Evolutionary conservation across 2,797 vertebrate genomes (phyloP).

Genomic region (Characodon lateralis): DNA sequence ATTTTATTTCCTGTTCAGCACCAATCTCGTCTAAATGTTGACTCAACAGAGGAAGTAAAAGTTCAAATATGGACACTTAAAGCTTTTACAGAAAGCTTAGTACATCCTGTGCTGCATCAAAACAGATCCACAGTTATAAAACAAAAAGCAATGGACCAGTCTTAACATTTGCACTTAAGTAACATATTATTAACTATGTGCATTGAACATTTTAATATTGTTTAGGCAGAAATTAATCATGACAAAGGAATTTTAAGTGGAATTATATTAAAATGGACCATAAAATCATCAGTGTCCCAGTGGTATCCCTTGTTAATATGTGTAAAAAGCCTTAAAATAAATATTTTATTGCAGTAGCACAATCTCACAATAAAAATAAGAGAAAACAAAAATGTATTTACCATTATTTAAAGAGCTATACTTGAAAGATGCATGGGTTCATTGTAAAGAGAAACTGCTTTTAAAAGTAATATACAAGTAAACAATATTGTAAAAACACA

Average conservation of each 20-base stretch:
- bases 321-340: not conserved
- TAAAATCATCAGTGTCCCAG: not conserved
- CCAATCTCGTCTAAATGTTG: conserved; percentile 22
- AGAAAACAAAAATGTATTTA: not conserved
- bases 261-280: conserved; percentile 6
- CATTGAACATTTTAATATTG: conserved; percentile 22
- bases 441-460: too few species aligned
- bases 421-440: too few species aligned
- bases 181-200: conserved; percentile 11
- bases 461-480: too few species aligned
- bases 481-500: too few species aligned
- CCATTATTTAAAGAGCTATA: not conserved
- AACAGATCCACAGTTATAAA: not conserved
- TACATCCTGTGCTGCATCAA: not conserved
- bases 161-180: not conserved
- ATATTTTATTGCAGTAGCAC: not conserved
- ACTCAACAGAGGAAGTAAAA: conserved; percentile 48
- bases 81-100: not conserved
- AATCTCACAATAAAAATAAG: not conserved
- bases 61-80: too few species aligned
- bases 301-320: not conserved
- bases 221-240: conserved; percentile 1
- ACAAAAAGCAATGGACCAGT: conserved; percentile 1
- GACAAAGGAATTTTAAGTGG: conserved; percentile 19
- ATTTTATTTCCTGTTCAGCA: conserved; percentile 34